Evolutionary conservation across 2,888 invertebrate species (phyloP).

Genomic region (Pachycephus smyrnensis): DNA sequence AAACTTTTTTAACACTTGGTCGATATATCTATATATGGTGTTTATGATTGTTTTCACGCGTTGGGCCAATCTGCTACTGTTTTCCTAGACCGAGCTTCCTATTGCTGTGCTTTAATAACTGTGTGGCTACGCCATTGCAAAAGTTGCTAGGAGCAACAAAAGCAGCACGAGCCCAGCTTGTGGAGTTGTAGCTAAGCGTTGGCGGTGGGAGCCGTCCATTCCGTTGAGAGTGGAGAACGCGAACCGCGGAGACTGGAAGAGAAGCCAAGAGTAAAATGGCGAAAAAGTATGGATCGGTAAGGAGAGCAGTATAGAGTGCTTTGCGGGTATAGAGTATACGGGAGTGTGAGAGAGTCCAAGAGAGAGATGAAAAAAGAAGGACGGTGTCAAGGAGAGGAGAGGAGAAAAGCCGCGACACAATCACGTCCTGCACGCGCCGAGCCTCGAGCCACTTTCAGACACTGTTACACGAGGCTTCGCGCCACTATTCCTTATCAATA

Average conservation of each 20-base stretch:
- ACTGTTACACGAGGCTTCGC: constrained; percentile 55
- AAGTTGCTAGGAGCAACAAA: constrained; percentile 56
- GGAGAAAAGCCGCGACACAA: constrained; percentile 56
- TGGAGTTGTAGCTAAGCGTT: constrained; percentile 53
- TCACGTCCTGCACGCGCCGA: constrained; percentile 66
- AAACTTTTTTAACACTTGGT: not conserved
- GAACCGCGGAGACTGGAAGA: constrained; percentile 10
- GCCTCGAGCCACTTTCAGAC: constrained; percentile 60
- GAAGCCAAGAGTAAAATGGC: not conserved
- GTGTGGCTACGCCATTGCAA: constrained; percentile 51
- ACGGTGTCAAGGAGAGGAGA: constrained; percentile 40
- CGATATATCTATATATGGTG: not conserved
- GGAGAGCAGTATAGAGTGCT: constrained; percentile 43
- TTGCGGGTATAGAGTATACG: constrained; percentile 29
- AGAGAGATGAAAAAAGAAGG: constrained; percentile 34
- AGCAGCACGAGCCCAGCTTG: constrained; percentile 53
- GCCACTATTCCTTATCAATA: not conserved
- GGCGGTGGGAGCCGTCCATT: constrained; percentile 61
- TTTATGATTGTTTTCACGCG: not conserved
- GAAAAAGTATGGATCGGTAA: constrained; percentile 20
- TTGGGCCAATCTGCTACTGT: not conserved
- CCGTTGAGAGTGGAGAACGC: constrained; percentile 39
- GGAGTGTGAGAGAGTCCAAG: constrained; percentile 32
- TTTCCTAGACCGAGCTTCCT: not conserved
- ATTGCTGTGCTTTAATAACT: not conserved